phyloP scores from a whole-genome alignment of 2,888 invertebrate genomes.

The Pycnomerus fuliginosus region DNA sequence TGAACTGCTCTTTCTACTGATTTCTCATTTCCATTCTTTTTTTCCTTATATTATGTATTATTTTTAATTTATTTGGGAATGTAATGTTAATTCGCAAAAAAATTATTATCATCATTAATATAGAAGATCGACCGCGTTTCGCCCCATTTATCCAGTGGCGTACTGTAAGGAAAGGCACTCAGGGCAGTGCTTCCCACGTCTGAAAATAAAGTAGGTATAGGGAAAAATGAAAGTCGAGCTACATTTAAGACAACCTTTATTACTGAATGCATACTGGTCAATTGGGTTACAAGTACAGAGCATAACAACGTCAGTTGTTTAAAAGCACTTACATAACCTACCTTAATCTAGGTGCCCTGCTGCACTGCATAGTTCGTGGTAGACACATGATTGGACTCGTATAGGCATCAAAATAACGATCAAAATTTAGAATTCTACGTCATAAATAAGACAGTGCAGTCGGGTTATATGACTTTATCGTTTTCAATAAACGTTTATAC shows the following conservation, averaged over 20 bases:
- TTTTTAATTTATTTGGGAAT: too few species aligned
- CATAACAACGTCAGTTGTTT: constrained; percentile 53
- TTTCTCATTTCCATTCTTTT: too few species aligned
- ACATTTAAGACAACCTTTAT: constrained; percentile 60
- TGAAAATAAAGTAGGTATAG: too few species aligned
- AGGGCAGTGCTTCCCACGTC: too few species aligned
- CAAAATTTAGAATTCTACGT: constrained; percentile 44
- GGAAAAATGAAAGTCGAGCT: constrained; percentile 13
- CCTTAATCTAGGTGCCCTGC: constrained; percentile 47
- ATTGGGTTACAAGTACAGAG: constrained; percentile 56
- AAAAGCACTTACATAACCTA: constrained; percentile 55
- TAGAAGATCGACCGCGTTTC: too few species aligned
- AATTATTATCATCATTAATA: too few species aligned
- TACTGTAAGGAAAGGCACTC: too few species aligned
- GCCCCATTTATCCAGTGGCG: too few species aligned
- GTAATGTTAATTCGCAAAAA: too few species aligned
- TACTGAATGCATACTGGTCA: constrained; percentile 60
- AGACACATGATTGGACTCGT: constrained; percentile 30
- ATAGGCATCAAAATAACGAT: constrained; percentile 33
- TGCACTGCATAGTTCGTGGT: constrained; percentile 40
- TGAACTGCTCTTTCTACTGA: too few species aligned
- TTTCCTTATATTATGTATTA: too few species aligned
- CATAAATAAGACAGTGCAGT: constrained; percentile 44
- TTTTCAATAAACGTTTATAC: constrained; percentile 36
- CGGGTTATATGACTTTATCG: constrained; percentile 34